These are phyloP conservation scores for Calliscelio sp. DNA, from an alignment of 2,888 invertebrate species.

Conservation along the genomic window DNA sequence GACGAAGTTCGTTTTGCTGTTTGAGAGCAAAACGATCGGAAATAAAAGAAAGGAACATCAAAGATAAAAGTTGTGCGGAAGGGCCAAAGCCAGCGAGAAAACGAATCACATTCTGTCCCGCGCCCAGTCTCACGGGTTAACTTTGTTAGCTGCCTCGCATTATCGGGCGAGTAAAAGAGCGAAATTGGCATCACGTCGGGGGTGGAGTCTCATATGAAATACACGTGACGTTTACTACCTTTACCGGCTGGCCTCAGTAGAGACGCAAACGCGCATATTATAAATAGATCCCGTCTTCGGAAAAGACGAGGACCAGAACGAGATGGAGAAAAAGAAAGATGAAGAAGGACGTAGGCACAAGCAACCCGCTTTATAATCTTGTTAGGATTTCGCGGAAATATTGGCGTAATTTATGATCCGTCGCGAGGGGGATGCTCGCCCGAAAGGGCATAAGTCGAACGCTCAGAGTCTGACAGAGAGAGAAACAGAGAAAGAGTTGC, in stretches of 20 bases:
- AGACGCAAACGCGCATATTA: slow-evolving; percentile 83
- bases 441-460: slow-evolving; percentile 63
- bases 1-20: slow-evolving; percentile 11
- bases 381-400: slow-evolving; percentile 86
- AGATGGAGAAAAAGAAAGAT: slow-evolving; percentile 21
- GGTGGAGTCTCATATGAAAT: slow-evolving; percentile 86
- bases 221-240: slow-evolving; percentile 86
- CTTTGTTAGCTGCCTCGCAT: slow-evolving; percentile 82
- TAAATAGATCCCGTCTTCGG: slow-evolving; percentile 83
- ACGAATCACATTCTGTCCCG: slow-evolving; percentile 27
- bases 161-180: slow-evolving; percentile 82
- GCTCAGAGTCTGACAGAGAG: too few species aligned
- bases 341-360: slow-evolving; percentile 77
- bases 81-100: slow-evolving; percentile 59
- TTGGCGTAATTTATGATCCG: slow-evolving; percentile 85
- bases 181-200: slow-evolving; percentile 85
- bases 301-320: slow-evolving; percentile 64
- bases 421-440: slow-evolving; percentile 76
- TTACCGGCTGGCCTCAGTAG: slow-evolving; percentile 83
- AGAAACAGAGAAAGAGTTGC: too few species aligned
- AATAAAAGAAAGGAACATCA: slow-evolving; percentile 64
- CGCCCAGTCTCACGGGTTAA: slow-evolving; percentile 73
- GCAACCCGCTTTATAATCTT: slow-evolving; percentile 85
- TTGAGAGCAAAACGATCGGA: slow-evolving; percentile 23
- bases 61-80: slow-evolving; percentile 61